phyloP scores from a whole-genome alignment of 1,140 invertebrate genomes.

The Monomorium pharaonis region DNA sequence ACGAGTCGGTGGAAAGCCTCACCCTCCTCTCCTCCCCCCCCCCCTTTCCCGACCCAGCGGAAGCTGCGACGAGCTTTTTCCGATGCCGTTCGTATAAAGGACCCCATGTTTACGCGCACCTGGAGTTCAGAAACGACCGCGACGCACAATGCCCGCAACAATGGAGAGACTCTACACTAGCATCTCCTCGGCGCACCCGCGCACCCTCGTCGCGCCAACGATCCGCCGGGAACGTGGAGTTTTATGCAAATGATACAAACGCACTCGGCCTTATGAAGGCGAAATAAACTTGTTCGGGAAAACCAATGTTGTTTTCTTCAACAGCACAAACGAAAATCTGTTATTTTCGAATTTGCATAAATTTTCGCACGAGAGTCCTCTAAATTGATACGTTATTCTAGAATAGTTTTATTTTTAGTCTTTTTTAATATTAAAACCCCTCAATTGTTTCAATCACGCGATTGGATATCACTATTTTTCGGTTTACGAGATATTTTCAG shows the following conservation, averaged over 20 bases:
- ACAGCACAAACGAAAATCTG: background rate
- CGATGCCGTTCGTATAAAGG: constrained; percentile 51
- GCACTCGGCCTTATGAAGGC: constrained; percentile 12
- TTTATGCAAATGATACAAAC: constrained; percentile 54
- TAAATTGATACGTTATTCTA: background rate
- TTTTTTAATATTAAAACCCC: background rate
- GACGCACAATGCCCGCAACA: constrained; percentile 49
- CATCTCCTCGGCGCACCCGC: background rate
- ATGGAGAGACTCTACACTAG: constrained; percentile 32
- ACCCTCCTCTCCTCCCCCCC: no score
- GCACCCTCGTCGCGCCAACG: constrained; percentile 17
- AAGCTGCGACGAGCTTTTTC: constrained; percentile 52
- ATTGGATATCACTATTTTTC: background rate
- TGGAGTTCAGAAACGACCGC: constrained; percentile 42
- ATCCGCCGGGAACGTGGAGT: constrained; percentile 10
- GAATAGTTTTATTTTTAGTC: background rate
- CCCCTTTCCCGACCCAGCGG: no score
- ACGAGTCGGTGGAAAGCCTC: constrained; percentile 33
- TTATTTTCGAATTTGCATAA: background rate
- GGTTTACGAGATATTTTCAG: background rate
- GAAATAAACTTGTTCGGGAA: constrained; percentile 30
- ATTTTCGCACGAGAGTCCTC: background rate
- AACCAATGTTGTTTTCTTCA: constrained; percentile 9
- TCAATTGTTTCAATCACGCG: background rate
- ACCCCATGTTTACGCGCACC: constrained; percentile 51